Evolutionary conservation across 2,888 invertebrate species (phyloP).

Genomic region (Nyleta sp.): DNA sequence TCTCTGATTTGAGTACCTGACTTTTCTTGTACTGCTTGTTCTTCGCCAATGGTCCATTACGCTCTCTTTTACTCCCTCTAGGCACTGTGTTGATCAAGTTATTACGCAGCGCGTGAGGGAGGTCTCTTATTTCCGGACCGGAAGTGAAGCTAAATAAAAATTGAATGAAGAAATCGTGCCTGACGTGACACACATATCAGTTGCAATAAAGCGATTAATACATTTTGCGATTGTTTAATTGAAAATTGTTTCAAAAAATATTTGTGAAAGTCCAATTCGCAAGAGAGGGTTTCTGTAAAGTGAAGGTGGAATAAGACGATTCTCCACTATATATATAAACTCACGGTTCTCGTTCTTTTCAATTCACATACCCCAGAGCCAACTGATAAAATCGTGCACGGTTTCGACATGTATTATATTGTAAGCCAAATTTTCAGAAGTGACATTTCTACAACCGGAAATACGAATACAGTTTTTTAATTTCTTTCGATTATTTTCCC

Average conservation of each 20-base stretch:
- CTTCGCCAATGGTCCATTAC: slow-evolving; percentile 38
- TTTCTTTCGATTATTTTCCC: too few species aligned
- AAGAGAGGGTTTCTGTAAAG: slow-evolving; percentile 73
- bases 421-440: slow-evolving; percentile 70
- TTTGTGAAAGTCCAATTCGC: slow-evolving; percentile 63
- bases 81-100: slow-evolving; percentile 24
- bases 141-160: slow-evolving; percentile 39
- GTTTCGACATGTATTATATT: slow-evolving; percentile 72
- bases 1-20: slow-evolving; percentile 19
- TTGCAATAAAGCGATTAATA: slow-evolving; percentile 14
- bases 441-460: slow-evolving; percentile 12
- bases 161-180: slow-evolving; percentile 16
- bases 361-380: slow-evolving; percentile 67
- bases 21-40: slow-evolving; percentile 40
- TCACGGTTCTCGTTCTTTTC: slow-evolving; percentile 72
- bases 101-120: slow-evolving; percentile 52
- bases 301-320: slow-evolving; percentile 78
- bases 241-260: slow-evolving; percentile 51
- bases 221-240: slow-evolving; percentile 14
- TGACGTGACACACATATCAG: slow-evolving; percentile 7
- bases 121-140: slow-evolving; percentile 43
- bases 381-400: slow-evolving; percentile 53
- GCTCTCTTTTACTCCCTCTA: slow-evolving; percentile 45
- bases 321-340: slow-evolving; percentile 76
- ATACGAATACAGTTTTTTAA: slow-evolving; percentile 3